Percentiles rank a stretch among this genome's conserved stretches.
Conservation (phyloP, 2,797 vertebrate species). For the Coranthus polyacanthus region DNA sequence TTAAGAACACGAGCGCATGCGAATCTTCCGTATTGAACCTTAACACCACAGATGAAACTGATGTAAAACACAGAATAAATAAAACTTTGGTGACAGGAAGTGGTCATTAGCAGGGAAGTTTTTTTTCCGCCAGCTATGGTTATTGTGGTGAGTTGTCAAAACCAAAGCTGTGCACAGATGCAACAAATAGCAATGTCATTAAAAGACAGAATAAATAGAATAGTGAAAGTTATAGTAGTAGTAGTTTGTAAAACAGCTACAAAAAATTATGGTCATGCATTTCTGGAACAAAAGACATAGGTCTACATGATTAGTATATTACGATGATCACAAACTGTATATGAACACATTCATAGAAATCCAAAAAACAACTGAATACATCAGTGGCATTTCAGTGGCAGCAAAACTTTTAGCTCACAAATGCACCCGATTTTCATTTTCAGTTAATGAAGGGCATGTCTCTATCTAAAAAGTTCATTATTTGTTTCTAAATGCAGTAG, state of each 20-base stretch:
- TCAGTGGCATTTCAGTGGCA: background rate
- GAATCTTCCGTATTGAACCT: too few species aligned
- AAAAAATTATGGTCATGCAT: background rate
- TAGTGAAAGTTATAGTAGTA: background rate
- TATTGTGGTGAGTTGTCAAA: background rate
- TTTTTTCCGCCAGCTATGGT: background rate
- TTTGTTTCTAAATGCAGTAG: background rate
- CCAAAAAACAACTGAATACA: background rate
- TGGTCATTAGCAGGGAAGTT: background rate
- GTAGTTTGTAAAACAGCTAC: background rate
- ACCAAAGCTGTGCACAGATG: background rate
- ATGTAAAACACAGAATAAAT: background rate
- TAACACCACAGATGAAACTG: too few species aligned
- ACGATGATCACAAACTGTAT: background rate
- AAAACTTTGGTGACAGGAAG: constrained; percentile 8
- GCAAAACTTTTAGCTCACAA: background rate
- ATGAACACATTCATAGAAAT: too few species aligned
- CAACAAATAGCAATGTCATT: background rate
- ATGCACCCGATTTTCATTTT: background rate
- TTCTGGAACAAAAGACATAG: background rate
- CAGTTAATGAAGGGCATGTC: background rate
- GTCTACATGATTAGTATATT: background rate
- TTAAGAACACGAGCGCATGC: too few species aligned
- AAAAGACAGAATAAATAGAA: background rate
- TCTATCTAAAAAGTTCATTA: constrained; percentile 1